Conservation (phyloP, 2,797 vertebrate species). For the Chloroceryle amazona region DNA sequence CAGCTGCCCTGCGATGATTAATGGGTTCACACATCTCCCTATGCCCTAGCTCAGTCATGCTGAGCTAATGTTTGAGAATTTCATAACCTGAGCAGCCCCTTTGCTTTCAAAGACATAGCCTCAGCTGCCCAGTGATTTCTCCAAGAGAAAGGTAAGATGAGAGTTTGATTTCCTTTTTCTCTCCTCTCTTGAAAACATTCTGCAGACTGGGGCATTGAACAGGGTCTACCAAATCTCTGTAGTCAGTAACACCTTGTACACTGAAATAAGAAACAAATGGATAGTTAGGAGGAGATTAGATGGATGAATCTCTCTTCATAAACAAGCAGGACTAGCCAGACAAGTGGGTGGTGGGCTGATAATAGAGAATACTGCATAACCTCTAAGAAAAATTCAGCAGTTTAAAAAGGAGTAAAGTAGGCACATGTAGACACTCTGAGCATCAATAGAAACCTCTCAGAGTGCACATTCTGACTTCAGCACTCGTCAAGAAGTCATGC, state of each 20-base stretch:
- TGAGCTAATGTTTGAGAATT: not conserved
- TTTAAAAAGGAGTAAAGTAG: not conserved
- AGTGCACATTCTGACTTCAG: not conserved
- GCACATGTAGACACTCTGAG: not conserved
- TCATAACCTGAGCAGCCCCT: constrained; percentile 5
- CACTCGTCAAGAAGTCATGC: not conserved
- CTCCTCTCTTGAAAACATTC: not conserved
- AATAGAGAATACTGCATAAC: not conserved
- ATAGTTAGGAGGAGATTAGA: not conserved
- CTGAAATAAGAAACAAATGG: not conserved
- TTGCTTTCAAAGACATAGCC: not conserved
- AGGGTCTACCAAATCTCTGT: accelerated
- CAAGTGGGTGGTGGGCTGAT: not conserved
- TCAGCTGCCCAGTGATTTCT: not conserved
- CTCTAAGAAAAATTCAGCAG: not conserved
- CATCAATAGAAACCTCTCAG: not conserved
- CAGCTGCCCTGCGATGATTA: constrained; percentile 31
- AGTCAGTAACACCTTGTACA: not conserved
- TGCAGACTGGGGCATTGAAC: not conserved
- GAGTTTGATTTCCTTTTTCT: not conserved
- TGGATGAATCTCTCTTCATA: not conserved
- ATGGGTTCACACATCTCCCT: not conserved
- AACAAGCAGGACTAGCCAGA: not conserved
- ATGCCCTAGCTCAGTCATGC: not conserved
- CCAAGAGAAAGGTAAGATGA: not conserved